These are phyloP conservation scores for Lamprotornis superbus DNA, from an alignment of 2,113 vertebrate species.

Conservation along the genomic window DNA sequence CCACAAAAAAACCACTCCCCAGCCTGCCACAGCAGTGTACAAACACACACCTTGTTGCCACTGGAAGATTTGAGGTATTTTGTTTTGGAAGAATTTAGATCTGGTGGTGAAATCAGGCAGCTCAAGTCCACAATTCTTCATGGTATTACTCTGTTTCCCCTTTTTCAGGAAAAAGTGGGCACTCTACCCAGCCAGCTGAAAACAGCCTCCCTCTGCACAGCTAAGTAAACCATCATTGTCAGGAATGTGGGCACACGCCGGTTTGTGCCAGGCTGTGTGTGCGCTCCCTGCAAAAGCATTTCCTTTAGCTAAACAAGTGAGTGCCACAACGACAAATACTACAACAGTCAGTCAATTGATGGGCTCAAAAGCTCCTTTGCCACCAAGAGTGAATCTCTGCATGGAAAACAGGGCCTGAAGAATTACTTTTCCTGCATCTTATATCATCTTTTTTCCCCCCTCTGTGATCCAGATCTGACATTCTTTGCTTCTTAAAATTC, in stretches of 20 bases:
- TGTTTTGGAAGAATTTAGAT: slow-evolving; percentile 51
- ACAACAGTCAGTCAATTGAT: slow-evolving; percentile 23
- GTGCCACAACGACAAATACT: background rate
- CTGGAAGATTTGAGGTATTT: slow-evolving; percentile 34
- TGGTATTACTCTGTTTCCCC: background rate
- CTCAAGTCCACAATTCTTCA: background rate
- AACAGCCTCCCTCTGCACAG: background rate
- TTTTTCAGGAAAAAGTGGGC: slow-evolving; percentile 12
- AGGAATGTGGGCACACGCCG: background rate
- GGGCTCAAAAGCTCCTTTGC: background rate
- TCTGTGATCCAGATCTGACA: background rate
- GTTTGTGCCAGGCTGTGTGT: slow-evolving; percentile 12
- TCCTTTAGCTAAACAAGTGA: slow-evolving; percentile 38
- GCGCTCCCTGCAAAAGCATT: slow-evolving; percentile 18
- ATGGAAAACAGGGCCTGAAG: background rate
- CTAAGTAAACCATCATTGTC: slow-evolving; percentile 42
- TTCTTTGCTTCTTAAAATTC: background rate
- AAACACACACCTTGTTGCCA: slow-evolving; percentile 2
- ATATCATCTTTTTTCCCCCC: background rate
- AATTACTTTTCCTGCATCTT: background rate
- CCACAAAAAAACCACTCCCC: background rate
- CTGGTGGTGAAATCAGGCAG: background rate
- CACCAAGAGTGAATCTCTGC: background rate
- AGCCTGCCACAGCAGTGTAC: background rate
- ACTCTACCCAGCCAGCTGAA: background rate